Percentiles rank a stretch among this genome's conserved stretches.
These are phyloP conservation scores for Euproctis similis DNA, from an alignment of 2,888 invertebrate genomes.

Conservation along the genomic window DNA sequence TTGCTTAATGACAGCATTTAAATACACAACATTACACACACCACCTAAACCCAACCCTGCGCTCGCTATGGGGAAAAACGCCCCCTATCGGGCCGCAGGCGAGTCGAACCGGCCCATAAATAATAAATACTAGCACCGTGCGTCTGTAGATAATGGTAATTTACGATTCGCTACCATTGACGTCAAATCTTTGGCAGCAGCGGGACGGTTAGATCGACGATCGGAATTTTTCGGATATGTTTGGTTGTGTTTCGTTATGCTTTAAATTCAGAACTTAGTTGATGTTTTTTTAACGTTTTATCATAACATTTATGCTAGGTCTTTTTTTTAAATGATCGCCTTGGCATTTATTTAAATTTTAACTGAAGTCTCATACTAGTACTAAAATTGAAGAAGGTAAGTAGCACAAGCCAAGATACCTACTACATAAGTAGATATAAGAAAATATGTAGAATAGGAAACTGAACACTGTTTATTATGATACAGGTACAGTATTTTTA, in stretches of 20 bases:
- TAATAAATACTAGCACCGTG: constrained; percentile 72
- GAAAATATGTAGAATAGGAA: too few species aligned
- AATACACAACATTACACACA: constrained; percentile 42
- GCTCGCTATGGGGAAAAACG: constrained; percentile 51
- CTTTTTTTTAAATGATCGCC: too few species aligned
- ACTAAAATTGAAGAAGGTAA: too few species aligned
- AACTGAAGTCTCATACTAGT: too few species aligned
- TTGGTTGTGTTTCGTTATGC: constrained; percentile 18
- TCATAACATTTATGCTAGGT: too few species aligned
- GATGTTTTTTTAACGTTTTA: too few species aligned
- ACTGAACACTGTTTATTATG: too few species aligned
- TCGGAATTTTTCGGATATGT: constrained; percentile 31
- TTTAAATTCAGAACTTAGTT: constrained; percentile 14
- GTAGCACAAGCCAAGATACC: too few species aligned
- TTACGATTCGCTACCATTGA: constrained; percentile 63
- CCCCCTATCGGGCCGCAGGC: constrained; percentile 54
- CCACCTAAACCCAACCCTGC: constrained; percentile 44
- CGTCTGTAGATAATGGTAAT: constrained; percentile 76
- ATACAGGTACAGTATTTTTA: too few species aligned
- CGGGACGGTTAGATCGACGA: constrained; percentile 49
- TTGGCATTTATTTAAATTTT: too few species aligned
- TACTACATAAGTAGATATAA: too few species aligned
- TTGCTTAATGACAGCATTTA: constrained; percentile 28
- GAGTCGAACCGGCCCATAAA: constrained; percentile 71
- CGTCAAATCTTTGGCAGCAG: constrained; percentile 66